Percentiles rank a stretch among this genome's conserved stretches.
These are phyloP conservation scores for Brachionus paranguensis DNA, from an alignment of 1,140 invertebrate genomes.

Conservation along the genomic window DNA sequence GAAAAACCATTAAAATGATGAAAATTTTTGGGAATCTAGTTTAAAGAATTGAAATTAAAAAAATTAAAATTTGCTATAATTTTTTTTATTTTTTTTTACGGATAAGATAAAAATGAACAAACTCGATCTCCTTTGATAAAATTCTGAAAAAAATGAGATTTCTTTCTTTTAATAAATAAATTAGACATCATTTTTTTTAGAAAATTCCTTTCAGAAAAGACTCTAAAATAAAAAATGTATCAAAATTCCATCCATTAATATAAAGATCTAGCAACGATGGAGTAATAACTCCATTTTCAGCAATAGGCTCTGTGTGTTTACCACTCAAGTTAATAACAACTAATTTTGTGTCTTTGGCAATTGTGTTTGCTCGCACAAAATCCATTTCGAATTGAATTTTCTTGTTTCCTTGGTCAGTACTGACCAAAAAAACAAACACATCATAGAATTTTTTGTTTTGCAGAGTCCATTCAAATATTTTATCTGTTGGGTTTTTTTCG, in stretches of 20 bases:
- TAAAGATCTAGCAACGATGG: neutral
- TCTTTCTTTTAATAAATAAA: neutral
- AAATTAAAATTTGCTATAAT: neutral
- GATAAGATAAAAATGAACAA: neutral
- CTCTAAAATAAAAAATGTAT: neutral
- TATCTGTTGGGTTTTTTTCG: conserved; percentile 12
- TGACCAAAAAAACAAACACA: neutral
- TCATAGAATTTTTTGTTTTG: conserved; percentile 29
- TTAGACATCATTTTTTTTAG: neutral
- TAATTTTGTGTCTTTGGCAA: neutral
- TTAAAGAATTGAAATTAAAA: neutral
- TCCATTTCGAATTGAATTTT: conserved; percentile 27
- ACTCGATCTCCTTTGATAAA: neutral
- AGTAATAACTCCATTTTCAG: neutral
- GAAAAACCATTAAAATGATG: too few relatives aligned
- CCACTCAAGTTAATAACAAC: neutral
- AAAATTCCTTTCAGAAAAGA: neutral
- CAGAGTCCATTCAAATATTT: conserved; percentile 32
- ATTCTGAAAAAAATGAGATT: neutral
- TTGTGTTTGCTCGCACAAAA: conserved; percentile 13
- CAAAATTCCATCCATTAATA: conserved; percentile 17
- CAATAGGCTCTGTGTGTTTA: neutral
- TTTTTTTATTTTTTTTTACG: neutral
- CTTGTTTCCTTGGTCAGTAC: neutral
- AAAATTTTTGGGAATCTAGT: too few relatives aligned